phyloP scores from a whole-genome alignment of 2,113 vertebrate genomes.

The Ophiodon elongatus region DNA sequence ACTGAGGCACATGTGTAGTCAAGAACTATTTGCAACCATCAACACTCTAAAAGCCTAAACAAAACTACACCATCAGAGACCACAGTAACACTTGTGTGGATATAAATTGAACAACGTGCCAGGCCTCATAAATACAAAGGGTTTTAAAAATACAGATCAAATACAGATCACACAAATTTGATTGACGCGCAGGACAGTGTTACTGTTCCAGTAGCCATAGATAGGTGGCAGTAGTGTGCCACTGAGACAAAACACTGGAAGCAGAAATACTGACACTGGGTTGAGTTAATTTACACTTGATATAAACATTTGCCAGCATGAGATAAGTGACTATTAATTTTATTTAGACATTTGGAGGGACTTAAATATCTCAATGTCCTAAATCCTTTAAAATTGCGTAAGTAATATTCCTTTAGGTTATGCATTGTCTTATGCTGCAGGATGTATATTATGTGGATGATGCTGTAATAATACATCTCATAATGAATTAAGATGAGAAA shows the following conservation, averaged over 20 bases:
- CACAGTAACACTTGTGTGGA: constrained; percentile 60
- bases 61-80: constrained; percentile 60
- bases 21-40: constrained; percentile 59
- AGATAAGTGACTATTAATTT: constrained; percentile 6
- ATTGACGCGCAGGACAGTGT: constrained; percentile 9
- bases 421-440: constrained; percentile 9
- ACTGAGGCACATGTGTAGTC: constrained; percentile 74
- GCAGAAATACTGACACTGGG: constrained; percentile 52
- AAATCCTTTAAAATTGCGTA: constrained; percentile 14
- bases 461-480: constrained; percentile 7
- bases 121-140: constrained; percentile 50
- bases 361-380: neutral
- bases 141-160: constrained; percentile 42
- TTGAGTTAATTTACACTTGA: constrained; percentile 29
- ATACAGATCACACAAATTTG: constrained; percentile 34
- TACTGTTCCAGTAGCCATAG: constrained; percentile 22
- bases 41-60: constrained; percentile 55
- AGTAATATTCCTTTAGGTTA: constrained; percentile 11
- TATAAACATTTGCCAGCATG: constrained; percentile 25
- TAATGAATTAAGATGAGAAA: constrained; percentile 9
- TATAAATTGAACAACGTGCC: constrained; percentile 50
- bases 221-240: constrained; percentile 69
- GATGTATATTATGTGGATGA: neutral
- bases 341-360: neutral
- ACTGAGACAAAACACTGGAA: constrained; percentile 49